Conservation (phyloP, 2,888 invertebrate species). For the Leptogaster cylindrica region DNA sequence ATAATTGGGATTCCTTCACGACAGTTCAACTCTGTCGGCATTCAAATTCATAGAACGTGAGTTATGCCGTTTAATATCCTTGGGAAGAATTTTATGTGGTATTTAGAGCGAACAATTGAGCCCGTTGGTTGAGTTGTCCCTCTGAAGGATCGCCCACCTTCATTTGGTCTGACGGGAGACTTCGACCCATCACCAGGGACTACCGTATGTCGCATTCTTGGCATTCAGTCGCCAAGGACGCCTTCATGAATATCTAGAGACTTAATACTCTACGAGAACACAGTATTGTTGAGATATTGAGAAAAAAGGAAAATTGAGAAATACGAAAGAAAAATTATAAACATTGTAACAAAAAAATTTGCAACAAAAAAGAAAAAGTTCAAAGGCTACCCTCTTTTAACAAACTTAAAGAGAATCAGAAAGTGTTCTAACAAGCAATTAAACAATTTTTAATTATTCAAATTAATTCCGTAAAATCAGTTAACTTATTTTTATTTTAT, state of each 20-base stretch:
- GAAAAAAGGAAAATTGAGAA: too few relatives aligned
- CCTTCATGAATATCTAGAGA: constrained; percentile 18
- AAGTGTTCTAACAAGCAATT: constrained; percentile 37
- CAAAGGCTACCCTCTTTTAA: neutral
- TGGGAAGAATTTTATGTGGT: constrained; percentile 43
- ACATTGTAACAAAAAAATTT: too few relatives aligned
- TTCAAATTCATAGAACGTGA: constrained; percentile 43
- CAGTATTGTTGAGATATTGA: too few relatives aligned
- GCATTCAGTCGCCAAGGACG: neutral
- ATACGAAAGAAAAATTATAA: too few relatives aligned
- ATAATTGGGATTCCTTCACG: constrained; percentile 43
- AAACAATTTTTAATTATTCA: constrained; percentile 39
- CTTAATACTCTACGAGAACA: constrained; percentile 24
- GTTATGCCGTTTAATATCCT: constrained; percentile 38
- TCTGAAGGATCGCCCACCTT: too few relatives aligned
- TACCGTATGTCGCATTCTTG: neutral
- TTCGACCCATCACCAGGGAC: neutral
- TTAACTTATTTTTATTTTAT: too few relatives aligned
- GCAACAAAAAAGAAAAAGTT: too few relatives aligned
- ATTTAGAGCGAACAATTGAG: constrained; percentile 21
- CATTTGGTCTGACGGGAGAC: neutral
- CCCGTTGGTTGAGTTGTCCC: too few relatives aligned
- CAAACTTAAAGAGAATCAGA: neutral
- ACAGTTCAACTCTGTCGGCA: constrained; percentile 8
- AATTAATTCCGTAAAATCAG: constrained; percentile 31